A percentile compares a stretch with the other conserved stretches of the same genome.
Evolutionary conservation across 2,888 invertebrate species (phyloP).

Genomic region (Tigriopus californicus): DNA sequence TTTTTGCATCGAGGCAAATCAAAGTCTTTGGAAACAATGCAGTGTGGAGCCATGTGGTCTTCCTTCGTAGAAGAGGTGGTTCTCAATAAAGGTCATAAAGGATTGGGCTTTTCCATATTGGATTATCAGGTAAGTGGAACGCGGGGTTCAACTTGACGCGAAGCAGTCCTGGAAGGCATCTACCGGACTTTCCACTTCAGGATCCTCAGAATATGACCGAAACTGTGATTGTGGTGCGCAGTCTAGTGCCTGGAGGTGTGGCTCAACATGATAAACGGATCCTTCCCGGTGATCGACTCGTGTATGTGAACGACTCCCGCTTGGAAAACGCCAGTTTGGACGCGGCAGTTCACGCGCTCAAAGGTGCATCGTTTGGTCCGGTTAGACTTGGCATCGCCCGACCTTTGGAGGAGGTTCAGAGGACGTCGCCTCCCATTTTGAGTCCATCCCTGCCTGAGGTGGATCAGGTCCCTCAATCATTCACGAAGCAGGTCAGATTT

Average conservation of each 20-base stretch:
- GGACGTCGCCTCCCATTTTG: no score
- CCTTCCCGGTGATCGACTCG: constrained; percentile 11
- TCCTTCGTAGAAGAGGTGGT: constrained; percentile 2
- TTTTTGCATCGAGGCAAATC: neutral
- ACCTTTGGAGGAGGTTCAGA: neutral
- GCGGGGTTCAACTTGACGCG: no score
- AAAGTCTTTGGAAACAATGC: neutral
- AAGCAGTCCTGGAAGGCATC: neutral
- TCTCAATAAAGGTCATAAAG: constrained; percentile 9
- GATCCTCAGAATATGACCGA: constrained; percentile 10
- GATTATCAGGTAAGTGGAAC: constrained; percentile 12
- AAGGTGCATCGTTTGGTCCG: constrained; percentile 9
- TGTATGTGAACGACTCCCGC: constrained; percentile 4
- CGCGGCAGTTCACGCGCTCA: constrained; percentile 14
- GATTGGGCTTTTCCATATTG: constrained; percentile 14
- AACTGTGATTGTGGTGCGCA: constrained; percentile 14
- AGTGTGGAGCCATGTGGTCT: constrained; percentile 6
- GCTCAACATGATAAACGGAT: constrained; percentile 6
- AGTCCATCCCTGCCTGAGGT: no score
- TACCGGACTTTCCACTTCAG: neutral
- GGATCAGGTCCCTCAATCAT: no score
- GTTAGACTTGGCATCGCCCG: constrained; percentile 7
- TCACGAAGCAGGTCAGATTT: no score
- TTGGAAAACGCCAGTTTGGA: constrained; percentile 10
- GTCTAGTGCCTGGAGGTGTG: constrained; percentile 14